A percentile compares a stretch with the other conserved stretches of the same genome.
These are phyloP conservation scores for Sclerodermus sp. DNA, from an alignment of 2,888 invertebrate species.

Conservation along the genomic window DNA sequence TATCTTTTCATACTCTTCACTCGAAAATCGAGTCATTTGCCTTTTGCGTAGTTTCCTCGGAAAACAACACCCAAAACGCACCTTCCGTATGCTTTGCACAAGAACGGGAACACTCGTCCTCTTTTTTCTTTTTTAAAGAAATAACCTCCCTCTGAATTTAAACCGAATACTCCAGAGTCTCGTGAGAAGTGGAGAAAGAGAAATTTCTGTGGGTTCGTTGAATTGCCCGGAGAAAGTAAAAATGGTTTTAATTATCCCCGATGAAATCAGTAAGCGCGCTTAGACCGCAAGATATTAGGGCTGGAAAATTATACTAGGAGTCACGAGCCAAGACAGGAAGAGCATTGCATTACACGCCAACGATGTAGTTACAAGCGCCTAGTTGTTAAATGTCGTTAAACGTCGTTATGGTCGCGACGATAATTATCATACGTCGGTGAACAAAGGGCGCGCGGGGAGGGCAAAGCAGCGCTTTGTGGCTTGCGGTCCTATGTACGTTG, in stretches of 20 bases:
- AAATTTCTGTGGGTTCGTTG: too few relatives aligned
- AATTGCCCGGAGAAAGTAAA: background rate
- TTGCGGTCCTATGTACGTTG: slow-evolving; percentile 15
- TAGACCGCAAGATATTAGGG: background rate
- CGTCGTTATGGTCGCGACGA: slow-evolving; percentile 34
- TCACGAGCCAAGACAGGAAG: slow-evolving; percentile 15
- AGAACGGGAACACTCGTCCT: too few relatives aligned
- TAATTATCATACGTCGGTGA: slow-evolving; percentile 31
- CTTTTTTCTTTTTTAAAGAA: too few relatives aligned
- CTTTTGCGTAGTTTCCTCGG: background rate
- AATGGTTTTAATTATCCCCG: background rate
- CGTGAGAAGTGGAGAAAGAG: too few relatives aligned
- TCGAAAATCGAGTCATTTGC: background rate
- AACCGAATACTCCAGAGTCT: too few relatives aligned
- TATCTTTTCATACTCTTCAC: slow-evolving; percentile 21
- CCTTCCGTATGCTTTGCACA: too few relatives aligned
- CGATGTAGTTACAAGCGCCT: slow-evolving; percentile 31
- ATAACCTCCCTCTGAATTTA: background rate
- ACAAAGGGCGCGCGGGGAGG: slow-evolving; percentile 17
- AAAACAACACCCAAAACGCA: too few relatives aligned
- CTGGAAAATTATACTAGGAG: slow-evolving; percentile 15
- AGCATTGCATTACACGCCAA: slow-evolving; percentile 36
- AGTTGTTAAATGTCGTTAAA: slow-evolving; percentile 40
- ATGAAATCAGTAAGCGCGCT: slow-evolving; percentile 12
- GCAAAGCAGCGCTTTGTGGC: slow-evolving; percentile 6